Evolutionary conservation across 2,797 vertebrate genomes (phyloP), one percentile per base, ranked within the genome.

Genomic region (Phrynocephalus vlangalii): DNA sequence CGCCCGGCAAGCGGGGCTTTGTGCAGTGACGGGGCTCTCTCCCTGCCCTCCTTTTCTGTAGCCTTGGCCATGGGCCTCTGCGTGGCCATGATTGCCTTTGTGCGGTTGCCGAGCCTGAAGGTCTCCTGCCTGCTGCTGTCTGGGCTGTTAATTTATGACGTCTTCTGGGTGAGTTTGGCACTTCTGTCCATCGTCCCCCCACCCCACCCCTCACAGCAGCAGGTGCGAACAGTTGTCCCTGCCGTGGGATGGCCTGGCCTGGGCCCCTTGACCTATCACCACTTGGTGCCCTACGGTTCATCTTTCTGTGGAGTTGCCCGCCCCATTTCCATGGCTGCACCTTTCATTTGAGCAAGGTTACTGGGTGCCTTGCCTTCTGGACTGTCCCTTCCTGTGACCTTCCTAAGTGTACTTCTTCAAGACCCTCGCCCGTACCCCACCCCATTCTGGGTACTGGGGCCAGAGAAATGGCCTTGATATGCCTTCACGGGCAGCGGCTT

Each of bases 71-170:
- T 99, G 99, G 99, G 99, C 87, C 97, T 99, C 90, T 99, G 99
- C 90, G 99, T 99, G 1, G 99, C 99, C 94, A 99, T 99, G 99
- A 99, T 99, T 60, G 99, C 99, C 95, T 99, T 99, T 8, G 99
- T 99, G 94, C 98, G 99, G 91, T 98, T 99, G 92, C 99, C 99
- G 73, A 99, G 99, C 96, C 98, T 99, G 93, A 99, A 99, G 97
- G 99, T 99, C 92, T 99, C 99, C 85, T 99, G 99, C 95, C 97
- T 99, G 96, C 97, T 99, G 82, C 97, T 99, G 94, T 99, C 99
- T 63, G 99, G 99, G 91, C 97, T 99, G 86, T 98, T 99, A 94
- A 99, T 99, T 96, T 99, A 99, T 89, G 99, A 99, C 93, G 99
- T 99, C 83, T 99, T 99, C 95, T 99, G 99, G 99, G 99, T 99